A percentile compares a stretch with the other conserved stretches of the same genome.
phyloP scores from a whole-genome alignment of 1,140 invertebrate species.

The Zaprionus vittiger region DNA sequence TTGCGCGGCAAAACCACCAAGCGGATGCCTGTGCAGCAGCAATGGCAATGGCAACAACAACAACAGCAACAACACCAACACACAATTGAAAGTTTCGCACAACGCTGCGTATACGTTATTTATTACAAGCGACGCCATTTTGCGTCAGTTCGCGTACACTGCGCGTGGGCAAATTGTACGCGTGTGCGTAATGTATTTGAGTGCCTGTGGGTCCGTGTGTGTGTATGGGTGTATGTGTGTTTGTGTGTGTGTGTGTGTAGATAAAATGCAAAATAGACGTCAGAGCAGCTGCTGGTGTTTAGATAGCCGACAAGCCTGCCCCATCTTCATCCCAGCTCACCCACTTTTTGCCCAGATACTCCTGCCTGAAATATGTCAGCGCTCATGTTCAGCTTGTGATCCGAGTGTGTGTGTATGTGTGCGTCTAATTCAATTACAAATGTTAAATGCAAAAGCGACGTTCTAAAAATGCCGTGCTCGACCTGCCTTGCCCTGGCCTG shows the following conservation, averaged over 20 bases:
- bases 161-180: conserved; percentile 32
- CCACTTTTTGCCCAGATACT: background rate
- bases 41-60: background rate
- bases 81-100: conserved; percentile 62
- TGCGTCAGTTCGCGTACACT: conserved; percentile 51
- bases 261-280: conserved; percentile 74
- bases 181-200: background rate
- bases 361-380: conserved; percentile 49
- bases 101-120: conserved; percentile 76
- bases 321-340: conserved; percentile 20
- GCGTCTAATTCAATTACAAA: conserved; percentile 67
- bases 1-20: conserved; percentile 36
- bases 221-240: background rate
- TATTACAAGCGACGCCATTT: conserved; percentile 76
- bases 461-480: conserved; percentile 58
- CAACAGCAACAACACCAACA: conserved; percentile 4
- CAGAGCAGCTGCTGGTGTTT: conserved; percentile 51
- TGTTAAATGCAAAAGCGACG: conserved; percentile 53
- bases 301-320: conserved; percentile 35
- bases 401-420: background rate
- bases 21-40: conserved; percentile 35
- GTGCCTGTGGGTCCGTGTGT: conserved; percentile 5
- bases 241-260: conserved; percentile 31
- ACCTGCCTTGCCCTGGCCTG: conserved; percentile 59
- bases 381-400: conserved; percentile 31